Base-by-base conservation (phyloP, 2,888 invertebrate genomes). In the Cryptophagus acutangulus region DNA sequence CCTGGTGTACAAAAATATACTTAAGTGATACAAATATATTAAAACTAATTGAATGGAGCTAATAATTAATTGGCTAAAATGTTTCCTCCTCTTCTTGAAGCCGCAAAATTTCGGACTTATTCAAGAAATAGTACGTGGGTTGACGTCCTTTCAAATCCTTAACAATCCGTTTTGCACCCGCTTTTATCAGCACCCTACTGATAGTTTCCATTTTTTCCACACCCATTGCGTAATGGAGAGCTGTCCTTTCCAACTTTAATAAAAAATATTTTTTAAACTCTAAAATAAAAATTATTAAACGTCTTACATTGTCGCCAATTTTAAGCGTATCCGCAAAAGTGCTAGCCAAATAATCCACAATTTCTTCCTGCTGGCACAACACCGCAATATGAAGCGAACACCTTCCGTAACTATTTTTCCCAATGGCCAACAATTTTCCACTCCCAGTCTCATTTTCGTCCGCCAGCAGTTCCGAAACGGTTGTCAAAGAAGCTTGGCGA, bases 91-190 rank as follows among this genome's bases (percentile, higher is more conserved):
- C 90, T 59, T 89, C 87, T 63, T 88, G 87, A 29, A 92, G 76
- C 46, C 84, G 76, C 46, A 85, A 71, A 58, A 93, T 88, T 52
- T 92, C 92, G 0, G 88, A 84, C 67, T 89, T 89, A 67, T 92
- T 90, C 81, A 92, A 87, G 65, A 88, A 92, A 70, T 92, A 93
- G 69, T 90, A 92, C 24, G 87, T 86, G 1, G 92, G 89, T 60
- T 90, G 89, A 30, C 91, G 78, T 40, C 89, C 90, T 71, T 87
- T 88, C 61, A 92, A 74, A 71, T 93, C 92, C 66, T 91, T 90
- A 2, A 82, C 74, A 1, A 87, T 83, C 43, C 91, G 75, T 63
- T 84, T 85, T 26, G 91, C 87, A 18, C 92, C 92, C 6, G 86
- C 82, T 58, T 84, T 79, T 37, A 90, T 87, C 17, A 93, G 73